Evolutionary conservation across 1,140 invertebrate species (phyloP), one percentile per base, ranked within the genome.

Genomic region (Luehdorfia chinensis): DNA sequence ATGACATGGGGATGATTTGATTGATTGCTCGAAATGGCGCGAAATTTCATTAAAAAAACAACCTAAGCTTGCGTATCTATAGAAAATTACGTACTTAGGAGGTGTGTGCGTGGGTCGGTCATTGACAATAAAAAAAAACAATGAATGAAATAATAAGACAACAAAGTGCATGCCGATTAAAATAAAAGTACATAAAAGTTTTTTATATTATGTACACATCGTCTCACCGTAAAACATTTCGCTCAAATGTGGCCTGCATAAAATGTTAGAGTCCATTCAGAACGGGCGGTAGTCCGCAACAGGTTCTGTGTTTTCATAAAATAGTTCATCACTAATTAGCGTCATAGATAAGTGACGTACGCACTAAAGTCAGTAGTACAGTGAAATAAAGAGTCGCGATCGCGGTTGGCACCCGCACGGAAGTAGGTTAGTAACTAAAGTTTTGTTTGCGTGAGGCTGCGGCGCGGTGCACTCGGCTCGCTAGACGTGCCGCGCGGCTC

Each of bases 381-480:
- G 59, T 69, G 63, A 68, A 65, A 59, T 14, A 11, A 2, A 21
- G 60, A 71, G 63, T 61, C 65, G 77, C 73, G 67, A 60, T 69
- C 66, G 69, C 72, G 60, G 73, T 76, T 84, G 72, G 77, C 81
- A 75, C 81, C 71, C 79, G 81, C 77, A 75, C 81, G 79, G 81
- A 86, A 86, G 81, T 86, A 86, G 81, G 81, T 86, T 86, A 86
- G 60, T 80, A 80, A 86, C 81, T 86, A 86, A 85, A 85, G 72
- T 84, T 84, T 86, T 84, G 81, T 86, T 86, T 83, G 83, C 74
- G 79, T 84, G 83, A 83, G 77, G 79, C 77, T 84, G 81, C 76
- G 81, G 66, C 73, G 76, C 75, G 74, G 58, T 81, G 79, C 79
- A 81, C 65, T 80, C 63, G 55, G 54, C 43, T 44, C 48, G 67